Percentiles rank a stretch among this genome's conserved stretches.
Evolutionary conservation across 2,113 vertebrate species (phyloP).

Genomic region (Porphyrio hochstetteri): DNA sequence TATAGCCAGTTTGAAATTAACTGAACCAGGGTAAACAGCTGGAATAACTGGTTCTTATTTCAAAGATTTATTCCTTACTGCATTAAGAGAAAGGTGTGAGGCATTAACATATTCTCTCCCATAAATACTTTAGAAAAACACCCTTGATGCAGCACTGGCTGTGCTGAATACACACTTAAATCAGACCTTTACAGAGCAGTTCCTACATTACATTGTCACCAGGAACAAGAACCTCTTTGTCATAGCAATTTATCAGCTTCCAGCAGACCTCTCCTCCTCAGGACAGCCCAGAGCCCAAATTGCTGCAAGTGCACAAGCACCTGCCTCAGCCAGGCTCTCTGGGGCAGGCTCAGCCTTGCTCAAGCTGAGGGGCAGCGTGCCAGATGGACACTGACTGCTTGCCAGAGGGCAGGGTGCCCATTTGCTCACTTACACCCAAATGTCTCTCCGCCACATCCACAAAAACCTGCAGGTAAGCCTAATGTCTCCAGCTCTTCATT

Average conservation of each 20-base stretch:
- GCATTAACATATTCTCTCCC: background rate
- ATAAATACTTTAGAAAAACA: background rate
- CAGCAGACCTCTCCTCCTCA: background rate
- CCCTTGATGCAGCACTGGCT: background rate
- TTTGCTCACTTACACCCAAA: background rate
- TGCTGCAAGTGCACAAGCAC: background rate
- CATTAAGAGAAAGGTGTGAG: background rate
- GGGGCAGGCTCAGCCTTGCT: background rate
- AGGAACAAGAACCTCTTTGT: background rate
- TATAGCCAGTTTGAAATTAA: background rate
- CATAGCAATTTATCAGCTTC: background rate
- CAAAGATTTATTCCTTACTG: background rate
- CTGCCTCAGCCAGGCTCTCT: background rate
- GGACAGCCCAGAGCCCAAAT: background rate
- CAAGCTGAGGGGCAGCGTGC: background rate
- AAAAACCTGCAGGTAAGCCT: background rate
- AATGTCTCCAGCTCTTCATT: background rate
- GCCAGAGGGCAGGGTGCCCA: background rate
- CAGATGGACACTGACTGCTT: constrained; percentile 7
- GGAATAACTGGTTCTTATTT: background rate
- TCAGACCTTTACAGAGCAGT: background rate
- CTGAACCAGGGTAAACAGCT: background rate
- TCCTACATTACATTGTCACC: background rate
- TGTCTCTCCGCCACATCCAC: background rate
- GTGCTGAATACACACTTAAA: background rate